Evolutionary conservation across 1,140 invertebrate genomes (phyloP), one percentile per base, ranked within the genome.

Genomic region (Cepaea nemoralis): DNA sequence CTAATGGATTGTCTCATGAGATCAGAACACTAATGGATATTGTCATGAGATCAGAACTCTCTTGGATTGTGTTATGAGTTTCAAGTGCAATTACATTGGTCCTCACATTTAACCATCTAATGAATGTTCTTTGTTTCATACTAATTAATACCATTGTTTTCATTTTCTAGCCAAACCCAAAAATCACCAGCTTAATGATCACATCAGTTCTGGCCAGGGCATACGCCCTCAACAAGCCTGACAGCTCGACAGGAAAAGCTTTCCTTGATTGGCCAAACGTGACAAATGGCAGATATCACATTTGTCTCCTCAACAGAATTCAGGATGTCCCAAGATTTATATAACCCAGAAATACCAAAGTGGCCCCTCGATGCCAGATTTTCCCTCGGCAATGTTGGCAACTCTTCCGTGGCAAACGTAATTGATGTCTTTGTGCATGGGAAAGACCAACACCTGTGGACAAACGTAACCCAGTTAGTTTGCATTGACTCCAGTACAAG

Each of bases 401-500:
- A 77, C 33, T 77, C 75, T 66, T 77, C 75, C 2, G 27, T 77
- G 1, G 48, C 75, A 22, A 63, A 35, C 33, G 55, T 77, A 27
- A 59, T 50, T 22, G 31, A 55, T 8, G 63, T 77, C 33, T 77
- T 31, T n/a, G 33, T 14, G 3, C 24, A 35, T 5, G 75, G 37
- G 2, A 8, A 63, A 19, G 19, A 27, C 27, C 5, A 35, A 6
- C 22, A 63, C 6, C n/a, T 77, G 48, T 77, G 48, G 50, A 35
- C 50, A 63, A 33, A 77, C 22, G 31, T 66, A 3, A 69, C 35
- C 12, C 76, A 83, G 76, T 33, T 79, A 39, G 75, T 83, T 12
- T 35, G 66, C 24, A 67, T 83, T 24, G 69, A 83, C 70, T 70
- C 35, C 16, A 16, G n/a, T 33, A 78, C 83, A 16, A 79, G 83